These are phyloP conservation scores for Oreortyx pictus DNA, from an alignment of 2,797 vertebrate species.

Conservation along the genomic window DNA sequence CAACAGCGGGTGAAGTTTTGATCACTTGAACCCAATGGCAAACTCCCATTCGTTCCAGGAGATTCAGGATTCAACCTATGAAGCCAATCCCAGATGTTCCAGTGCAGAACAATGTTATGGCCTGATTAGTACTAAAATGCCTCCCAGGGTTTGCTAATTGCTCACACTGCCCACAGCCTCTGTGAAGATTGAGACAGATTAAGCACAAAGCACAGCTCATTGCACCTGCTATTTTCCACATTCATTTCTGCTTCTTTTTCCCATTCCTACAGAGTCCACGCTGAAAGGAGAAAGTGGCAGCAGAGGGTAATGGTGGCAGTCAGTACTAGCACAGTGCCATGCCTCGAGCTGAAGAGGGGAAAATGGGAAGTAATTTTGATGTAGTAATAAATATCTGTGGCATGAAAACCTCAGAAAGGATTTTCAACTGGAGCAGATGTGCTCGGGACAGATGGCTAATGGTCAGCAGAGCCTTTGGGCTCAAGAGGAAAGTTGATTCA, in stretches of 20 bases:
- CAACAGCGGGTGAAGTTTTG: slow-evolving; percentile 27
- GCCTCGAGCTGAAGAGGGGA: background rate
- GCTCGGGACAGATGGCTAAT: slow-evolving; percentile 64
- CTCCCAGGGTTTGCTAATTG: slow-evolving; percentile 28
- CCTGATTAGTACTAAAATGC: slow-evolving; percentile 43
- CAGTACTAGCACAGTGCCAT: accelerated
- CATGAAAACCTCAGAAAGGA: background rate
- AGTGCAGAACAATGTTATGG: background rate
- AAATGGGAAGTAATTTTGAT: slow-evolving; percentile 11
- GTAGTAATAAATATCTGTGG: background rate
- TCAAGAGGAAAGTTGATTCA: slow-evolving; percentile 6
- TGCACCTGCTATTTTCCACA: slow-evolving; percentile 59
- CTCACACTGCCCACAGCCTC: slow-evolving; percentile 25
- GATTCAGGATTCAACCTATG: background rate
- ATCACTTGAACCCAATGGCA: background rate
- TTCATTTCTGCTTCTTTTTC: background rate
- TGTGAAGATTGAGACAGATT: slow-evolving; percentile 20
- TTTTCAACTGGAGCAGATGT: background rate
- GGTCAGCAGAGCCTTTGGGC: slow-evolving; percentile 34
- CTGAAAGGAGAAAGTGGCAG: slow-evolving; percentile 1
- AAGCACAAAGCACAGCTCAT: slow-evolving; percentile 50
- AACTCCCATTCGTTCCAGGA: slow-evolving; percentile 6
- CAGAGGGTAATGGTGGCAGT: background rate
- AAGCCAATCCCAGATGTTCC: slow-evolving; percentile 29
- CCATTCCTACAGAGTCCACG: background rate